phyloP scores from a whole-genome alignment of 53 echinoderm and acorn worm genomes.

The Actinopyga echinites region DNA sequence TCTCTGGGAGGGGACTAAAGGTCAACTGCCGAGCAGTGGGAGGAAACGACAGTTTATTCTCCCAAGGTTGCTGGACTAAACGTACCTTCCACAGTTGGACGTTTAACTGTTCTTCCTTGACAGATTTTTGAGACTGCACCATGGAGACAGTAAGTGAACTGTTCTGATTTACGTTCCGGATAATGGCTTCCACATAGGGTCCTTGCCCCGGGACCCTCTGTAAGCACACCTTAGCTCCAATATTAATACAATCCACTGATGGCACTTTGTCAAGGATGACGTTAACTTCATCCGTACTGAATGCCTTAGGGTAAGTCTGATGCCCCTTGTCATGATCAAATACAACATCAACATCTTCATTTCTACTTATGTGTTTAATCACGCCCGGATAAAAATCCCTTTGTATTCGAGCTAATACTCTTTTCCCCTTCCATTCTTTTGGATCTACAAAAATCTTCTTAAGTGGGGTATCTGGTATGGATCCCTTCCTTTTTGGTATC shows the following conservation, averaged over 20 bases:
- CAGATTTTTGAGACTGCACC: background rate
- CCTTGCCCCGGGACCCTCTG: constrained; percentile 63
- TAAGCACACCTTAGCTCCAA: constrained; percentile 79
- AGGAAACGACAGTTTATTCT: constrained; percentile 35
- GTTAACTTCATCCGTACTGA: constrained; percentile 50
- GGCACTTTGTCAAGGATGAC: constrained; percentile 82
- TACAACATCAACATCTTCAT: constrained; percentile 62
- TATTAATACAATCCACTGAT: constrained; percentile 56
- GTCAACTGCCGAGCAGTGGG: constrained; percentile 77
- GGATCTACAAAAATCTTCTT: constrained; percentile 78
- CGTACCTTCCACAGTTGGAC: constrained; percentile 82
- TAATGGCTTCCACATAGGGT: constrained; percentile 62
- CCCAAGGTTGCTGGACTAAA: constrained; percentile 80
- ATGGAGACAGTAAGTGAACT: constrained; percentile 55
- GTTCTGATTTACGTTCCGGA: constrained; percentile 54
- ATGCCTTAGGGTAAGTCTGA: constrained; percentile 56
- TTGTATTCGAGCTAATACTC: constrained; percentile 68
- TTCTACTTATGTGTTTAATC: constrained; percentile 74
- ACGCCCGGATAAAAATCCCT: constrained; percentile 70
- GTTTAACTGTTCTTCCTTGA: constrained; percentile 38
- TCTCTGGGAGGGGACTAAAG: constrained; percentile 56
- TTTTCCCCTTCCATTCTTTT: constrained; percentile 71
- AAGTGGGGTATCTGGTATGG: constrained; percentile 71
- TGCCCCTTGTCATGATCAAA: constrained; percentile 67
- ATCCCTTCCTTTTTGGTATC: constrained; percentile 49